These are phyloP conservation scores for Maniola jurtina DNA, from an alignment of 1,140 invertebrate genomes.

Conservation along the genomic window DNA sequence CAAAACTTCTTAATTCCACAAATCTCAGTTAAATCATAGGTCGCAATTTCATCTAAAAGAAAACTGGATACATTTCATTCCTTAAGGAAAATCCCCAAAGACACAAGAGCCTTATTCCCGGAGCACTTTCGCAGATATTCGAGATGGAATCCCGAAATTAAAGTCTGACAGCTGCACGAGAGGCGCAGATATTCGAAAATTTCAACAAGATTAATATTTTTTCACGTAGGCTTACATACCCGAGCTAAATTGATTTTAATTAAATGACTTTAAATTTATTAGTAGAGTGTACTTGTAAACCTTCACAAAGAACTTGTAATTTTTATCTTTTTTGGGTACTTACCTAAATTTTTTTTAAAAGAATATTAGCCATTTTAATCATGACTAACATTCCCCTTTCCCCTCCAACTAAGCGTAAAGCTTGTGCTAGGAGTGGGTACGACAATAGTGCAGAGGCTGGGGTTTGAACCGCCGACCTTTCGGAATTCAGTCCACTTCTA, in stretches of 20 bases:
- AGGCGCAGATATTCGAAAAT: not conserved
- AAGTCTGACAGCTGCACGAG: conserved; percentile 4
- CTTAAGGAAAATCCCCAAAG: not conserved
- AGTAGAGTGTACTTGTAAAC: too few relatives aligned
- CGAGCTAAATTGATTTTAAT: not conserved
- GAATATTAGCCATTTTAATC: too few relatives aligned
- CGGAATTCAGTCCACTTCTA: too few relatives aligned
- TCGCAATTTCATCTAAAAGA: not conserved
- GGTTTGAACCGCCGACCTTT: too few relatives aligned
- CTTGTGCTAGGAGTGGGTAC: too few relatives aligned
- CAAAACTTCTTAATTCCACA: not conserved
- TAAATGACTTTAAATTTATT: not conserved
- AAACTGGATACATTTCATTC: conserved; percentile 3
- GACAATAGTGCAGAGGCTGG: too few relatives aligned
- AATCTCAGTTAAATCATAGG: not conserved
- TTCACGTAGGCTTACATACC: not conserved
- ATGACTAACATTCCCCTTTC: too few relatives aligned
- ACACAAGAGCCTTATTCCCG: not conserved
- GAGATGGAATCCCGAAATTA: conserved; percentile 7
- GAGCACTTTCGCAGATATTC: conserved; percentile 9
- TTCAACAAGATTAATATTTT: conserved; percentile 5
- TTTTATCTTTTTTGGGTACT: too few relatives aligned
- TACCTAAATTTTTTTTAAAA: too few relatives aligned
- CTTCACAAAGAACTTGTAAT: too few relatives aligned
- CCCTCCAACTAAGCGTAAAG: too few relatives aligned